A percentile compares a stretch with the other conserved stretches of the same genome.
Conservation (phyloP, 2,888 invertebrate genomes). For the Noctua comes region DNA sequence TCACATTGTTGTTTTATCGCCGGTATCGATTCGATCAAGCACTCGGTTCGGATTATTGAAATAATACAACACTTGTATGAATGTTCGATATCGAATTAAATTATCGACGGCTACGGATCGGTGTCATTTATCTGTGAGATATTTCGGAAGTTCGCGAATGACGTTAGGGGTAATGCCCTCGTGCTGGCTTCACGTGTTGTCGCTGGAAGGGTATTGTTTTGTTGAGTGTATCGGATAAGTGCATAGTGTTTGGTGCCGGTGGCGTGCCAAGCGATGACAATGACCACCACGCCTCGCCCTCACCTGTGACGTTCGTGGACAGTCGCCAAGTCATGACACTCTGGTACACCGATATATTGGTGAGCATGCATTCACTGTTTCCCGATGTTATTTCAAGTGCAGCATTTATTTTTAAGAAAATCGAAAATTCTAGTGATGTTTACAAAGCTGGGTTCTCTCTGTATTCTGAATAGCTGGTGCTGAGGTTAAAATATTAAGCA, state of each 20-base stretch:
- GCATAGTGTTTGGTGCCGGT: constrained; percentile 75
- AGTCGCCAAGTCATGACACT: constrained; percentile 88
- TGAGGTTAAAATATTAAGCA: background rate
- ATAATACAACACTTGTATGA: constrained; percentile 65
- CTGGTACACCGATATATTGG: constrained; percentile 89
- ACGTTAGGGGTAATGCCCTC: constrained; percentile 76
- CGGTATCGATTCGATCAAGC: constrained; percentile 63
- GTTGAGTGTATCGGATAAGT: constrained; percentile 73
- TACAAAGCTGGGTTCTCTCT: constrained; percentile 10
- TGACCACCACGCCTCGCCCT: constrained; percentile 80
- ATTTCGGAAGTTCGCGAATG: constrained; percentile 75
- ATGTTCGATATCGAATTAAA: constrained; percentile 54
- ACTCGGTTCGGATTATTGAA: constrained; percentile 68
- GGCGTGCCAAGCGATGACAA: constrained; percentile 82
- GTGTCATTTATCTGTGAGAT: constrained; percentile 70
- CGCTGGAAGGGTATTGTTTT: constrained; percentile 71
- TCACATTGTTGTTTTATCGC: constrained; percentile 65
- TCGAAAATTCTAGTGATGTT: background rate
- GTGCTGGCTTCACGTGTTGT: constrained; percentile 69
- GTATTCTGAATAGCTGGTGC: background rate
- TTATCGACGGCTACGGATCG: constrained; percentile 60
- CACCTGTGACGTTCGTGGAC: constrained; percentile 86
- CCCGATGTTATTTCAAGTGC: constrained; percentile 31
- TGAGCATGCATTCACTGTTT: constrained; percentile 76
- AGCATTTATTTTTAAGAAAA: constrained; percentile 27